Conservation (phyloP, 1,140 invertebrate species). For the Halictus rubicundus region DNA sequence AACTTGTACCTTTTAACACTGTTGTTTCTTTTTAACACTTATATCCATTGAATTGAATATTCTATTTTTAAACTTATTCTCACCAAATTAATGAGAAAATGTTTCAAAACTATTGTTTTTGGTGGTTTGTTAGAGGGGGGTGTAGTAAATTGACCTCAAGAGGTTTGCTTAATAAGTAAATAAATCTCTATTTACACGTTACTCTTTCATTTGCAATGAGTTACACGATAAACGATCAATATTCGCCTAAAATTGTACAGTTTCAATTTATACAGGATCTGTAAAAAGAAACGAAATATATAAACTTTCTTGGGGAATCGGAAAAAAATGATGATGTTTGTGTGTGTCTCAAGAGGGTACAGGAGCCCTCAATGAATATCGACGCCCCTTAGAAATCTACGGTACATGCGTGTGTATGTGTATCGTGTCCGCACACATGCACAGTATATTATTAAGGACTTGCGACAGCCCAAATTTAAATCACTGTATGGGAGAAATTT, state of each 20-base stretch:
- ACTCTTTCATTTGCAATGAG: conserved; percentile 76
- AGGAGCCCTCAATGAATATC: not conserved
- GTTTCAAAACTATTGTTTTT: too few species aligned
- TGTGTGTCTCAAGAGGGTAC: conserved; percentile 12
- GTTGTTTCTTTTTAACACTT: too few species aligned
- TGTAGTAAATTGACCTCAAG: conserved; percentile 42
- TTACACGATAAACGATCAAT: conserved; percentile 78
- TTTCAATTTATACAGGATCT: conserved; percentile 75
- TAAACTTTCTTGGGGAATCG: conserved; percentile 42
- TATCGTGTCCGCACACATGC: not conserved
- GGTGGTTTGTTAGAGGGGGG: not conserved
- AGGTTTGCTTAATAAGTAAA: conserved; percentile 77
- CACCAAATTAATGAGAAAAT: too few species aligned
- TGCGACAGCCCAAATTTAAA: conserved; percentile 11
- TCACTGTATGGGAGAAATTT: not conserved
- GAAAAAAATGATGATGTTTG: not conserved
- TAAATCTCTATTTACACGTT: conserved; percentile 80
- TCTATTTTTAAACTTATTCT: too few species aligned
- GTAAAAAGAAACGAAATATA: conserved; percentile 53
- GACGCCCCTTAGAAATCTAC: conserved; percentile 1
- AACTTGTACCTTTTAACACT: too few species aligned
- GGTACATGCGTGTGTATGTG: not conserved
- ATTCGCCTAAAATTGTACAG: conserved; percentile 79
- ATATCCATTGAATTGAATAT: too few species aligned
- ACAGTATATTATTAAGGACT: conserved; percentile 22